Evolutionary conservation across 2,797 vertebrate species (phyloP), one percentile per base, ranked within the genome.

Genomic region (Apogon hyalosoma): DNA sequence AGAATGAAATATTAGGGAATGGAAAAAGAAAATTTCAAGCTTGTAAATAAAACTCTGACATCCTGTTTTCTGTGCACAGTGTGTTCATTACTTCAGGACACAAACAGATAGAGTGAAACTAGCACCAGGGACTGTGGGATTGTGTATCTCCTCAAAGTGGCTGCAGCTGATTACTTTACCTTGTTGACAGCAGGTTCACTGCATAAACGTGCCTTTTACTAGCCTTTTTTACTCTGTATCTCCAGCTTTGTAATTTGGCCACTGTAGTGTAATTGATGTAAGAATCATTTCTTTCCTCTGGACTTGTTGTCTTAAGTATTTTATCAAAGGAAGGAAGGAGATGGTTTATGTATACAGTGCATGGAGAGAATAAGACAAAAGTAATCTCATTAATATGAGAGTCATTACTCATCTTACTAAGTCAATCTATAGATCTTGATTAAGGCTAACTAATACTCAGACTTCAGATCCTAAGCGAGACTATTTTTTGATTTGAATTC

Each of bases 1-100:
- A 62, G 81, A 87, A 87, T 90, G 75, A 89, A 89, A 89, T 86
- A 84, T 91, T 72, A 85, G 70, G 76, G 56, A 84, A 60, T 69
- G 21, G 19, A 72, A 43, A 39, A 28, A 45, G n/a, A 63, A 82
- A 69, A 63, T 59, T 48, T 48, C 67, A 51, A 67, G 24, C 15
- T 68, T 60, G 43, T 69, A 74, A 81, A 76, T 82, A 54, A 63
- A 84, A 72, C 48, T 59, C 62, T 61, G 60, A 48, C 51, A 69
- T 64, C 57, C 61, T 71, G 57, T 83, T 75, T 73, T 76, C 50
- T 70, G 13, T 54, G 60, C 45, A 55, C 46, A 33, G 21, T 33
- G 33, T 74, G 42, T 57, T 70, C 14, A 49, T 39, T 55, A 36
- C 48, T 72, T 54, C 43, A 42, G 48, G 57, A 73, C 66, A 62